Base-by-base conservation (phyloP, 2,888 invertebrate species). In the Morpho achilles region DNA sequence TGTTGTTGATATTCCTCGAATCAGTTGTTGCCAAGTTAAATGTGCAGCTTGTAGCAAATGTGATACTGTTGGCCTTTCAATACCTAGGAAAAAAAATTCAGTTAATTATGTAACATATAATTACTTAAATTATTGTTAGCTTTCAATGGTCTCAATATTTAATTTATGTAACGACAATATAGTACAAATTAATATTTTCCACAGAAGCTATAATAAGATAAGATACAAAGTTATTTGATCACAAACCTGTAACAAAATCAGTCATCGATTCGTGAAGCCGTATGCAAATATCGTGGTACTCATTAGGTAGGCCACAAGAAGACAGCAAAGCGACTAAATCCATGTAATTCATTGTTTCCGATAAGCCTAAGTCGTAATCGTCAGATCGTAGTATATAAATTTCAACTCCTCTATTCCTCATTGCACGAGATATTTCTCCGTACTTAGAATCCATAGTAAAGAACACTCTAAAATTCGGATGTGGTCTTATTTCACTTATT, bases 361-460 rank as follows among this genome's bases (percentile, higher is more conserved):
- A 78, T 52, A 89, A 67, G 9, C 70, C 73, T 5, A 70, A 64
- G 59, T 82, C 79, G 58, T 61, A 75, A 41, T 87, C 86, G 52
- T 87, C 87, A 8, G 79, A 67, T 58, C 79, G 73, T 0, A 89
- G 60, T 47, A 91, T 65, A 65, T 79, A 91, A 70, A 99, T 95
- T 91, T 99, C 99, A 0, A 99, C 94, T 3, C 99, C 98, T 73
- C 99, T 93, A 82, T 99, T 99, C 61, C 99, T 93, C 99, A 99
- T 99, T 0, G 99, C 99, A 69, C 97, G 93, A 0, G 99, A 99
- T 66, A 99, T 96, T 83, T 98, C 98, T 0, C 99, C 99, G 83
- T 96, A 95, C 73, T 94, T 95, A 0, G 99, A 97, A 84, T 99
- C 97, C 94, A 99, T 96, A 0, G 98, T 95, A 62, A 99, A 93